Percentiles rank a stretch among this genome's conserved stretches.
Evolutionary conservation across 2,797 vertebrate genomes (phyloP).

Genomic region (Stomatorhinus walkeri): DNA sequence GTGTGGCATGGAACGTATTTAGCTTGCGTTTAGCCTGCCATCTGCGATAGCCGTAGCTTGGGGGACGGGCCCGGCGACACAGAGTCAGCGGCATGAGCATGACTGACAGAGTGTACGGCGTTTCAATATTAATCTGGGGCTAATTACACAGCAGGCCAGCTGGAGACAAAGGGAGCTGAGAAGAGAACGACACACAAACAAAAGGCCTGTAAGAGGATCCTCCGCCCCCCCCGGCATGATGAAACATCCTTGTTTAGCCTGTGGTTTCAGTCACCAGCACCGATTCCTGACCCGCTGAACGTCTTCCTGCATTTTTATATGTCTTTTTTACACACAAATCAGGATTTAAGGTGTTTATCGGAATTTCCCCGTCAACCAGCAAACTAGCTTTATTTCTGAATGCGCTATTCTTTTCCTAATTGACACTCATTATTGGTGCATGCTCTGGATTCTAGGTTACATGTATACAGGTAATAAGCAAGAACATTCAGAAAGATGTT

Average conservation of each 20-base stretch:
- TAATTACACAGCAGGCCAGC: conserved; percentile 14
- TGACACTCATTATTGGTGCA: not conserved
- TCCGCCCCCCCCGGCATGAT: not conserved
- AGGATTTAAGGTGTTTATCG: not conserved
- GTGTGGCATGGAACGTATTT: not conserved
- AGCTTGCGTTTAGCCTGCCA: not conserved
- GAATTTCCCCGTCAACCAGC: not conserved
- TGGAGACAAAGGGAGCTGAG: not conserved
- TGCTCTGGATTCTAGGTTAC: not conserved
- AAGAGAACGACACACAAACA: not conserved
- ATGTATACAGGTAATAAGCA: not conserved
- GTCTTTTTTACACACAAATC: not conserved
- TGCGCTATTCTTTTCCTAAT: not conserved
- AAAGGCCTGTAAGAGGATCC: not conserved
- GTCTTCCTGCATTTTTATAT: not conserved
- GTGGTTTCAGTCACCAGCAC: not conserved
- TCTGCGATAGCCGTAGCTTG: not conserved
- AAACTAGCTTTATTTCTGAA: not conserved
- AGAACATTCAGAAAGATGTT: not conserved
- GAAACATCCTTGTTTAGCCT: not conserved
- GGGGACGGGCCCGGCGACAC: not conserved
- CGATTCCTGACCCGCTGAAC: not conserved
- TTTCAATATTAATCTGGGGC: conserved; percentile 4
- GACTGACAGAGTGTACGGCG: not conserved
- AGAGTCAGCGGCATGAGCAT: not conserved